Conservation (phyloP, 2,888 invertebrate genomes). For the Drosophila gaucha region DNA sequence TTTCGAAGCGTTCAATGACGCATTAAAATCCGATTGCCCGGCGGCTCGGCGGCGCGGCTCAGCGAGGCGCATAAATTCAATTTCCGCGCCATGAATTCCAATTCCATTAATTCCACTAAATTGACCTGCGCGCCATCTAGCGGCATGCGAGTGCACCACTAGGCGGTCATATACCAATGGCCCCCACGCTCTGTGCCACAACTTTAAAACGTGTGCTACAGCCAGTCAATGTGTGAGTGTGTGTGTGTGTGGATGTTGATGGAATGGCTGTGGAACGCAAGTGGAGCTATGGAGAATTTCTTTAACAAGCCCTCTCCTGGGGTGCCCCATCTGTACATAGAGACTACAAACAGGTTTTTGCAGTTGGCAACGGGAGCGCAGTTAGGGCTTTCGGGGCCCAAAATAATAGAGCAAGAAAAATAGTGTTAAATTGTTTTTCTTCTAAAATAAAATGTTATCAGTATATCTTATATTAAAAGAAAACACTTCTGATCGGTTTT, state of each 20-base stretch:
- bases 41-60: slow-evolving; percentile 52
- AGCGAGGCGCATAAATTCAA: slow-evolving; percentile 78
- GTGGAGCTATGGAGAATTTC: slow-evolving; percentile 42
- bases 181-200: slow-evolving; percentile 11
- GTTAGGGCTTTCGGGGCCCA: slow-evolving; percentile 10
- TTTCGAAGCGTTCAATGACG: slow-evolving; percentile 80
- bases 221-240: slow-evolving; percentile 19
- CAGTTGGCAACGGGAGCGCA: slow-evolving; percentile 49
- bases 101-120: slow-evolving; percentile 85
- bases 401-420: not conserved
- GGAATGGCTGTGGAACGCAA: slow-evolving; percentile 41
- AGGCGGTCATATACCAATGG: slow-evolving; percentile 56
- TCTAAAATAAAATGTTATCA: no score
- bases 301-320: slow-evolving; percentile 40
- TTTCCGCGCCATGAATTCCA: slow-evolving; percentile 85
- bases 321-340: slow-evolving; percentile 14
- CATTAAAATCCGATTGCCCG: slow-evolving; percentile 81
- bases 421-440: no score
- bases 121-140: slow-evolving; percentile 82
- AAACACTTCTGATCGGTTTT: no score
- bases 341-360: slow-evolving; percentile 52
- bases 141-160: slow-evolving; percentile 83
- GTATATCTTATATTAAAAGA: no score
- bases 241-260: slow-evolving; percentile 31
- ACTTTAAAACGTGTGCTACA: slow-evolving; percentile 41